Base-by-base conservation (phyloP, 2,113 vertebrate genomes). In the Mesocricetus auratus region DNA sequence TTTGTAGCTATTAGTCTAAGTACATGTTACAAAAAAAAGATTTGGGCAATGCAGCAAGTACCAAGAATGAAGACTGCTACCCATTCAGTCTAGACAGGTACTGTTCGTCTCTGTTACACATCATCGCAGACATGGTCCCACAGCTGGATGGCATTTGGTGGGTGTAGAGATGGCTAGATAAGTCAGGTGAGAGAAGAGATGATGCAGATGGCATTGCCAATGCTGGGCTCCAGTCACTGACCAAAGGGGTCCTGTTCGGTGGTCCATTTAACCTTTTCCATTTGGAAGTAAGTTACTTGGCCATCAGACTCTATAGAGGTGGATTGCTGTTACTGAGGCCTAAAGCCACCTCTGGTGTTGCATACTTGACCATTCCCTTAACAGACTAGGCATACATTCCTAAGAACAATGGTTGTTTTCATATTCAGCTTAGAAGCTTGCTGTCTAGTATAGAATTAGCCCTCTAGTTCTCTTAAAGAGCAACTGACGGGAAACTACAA, bases 241-340 rank as follows among this genome's bases (percentile, higher is more conserved):
- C 19, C 64, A 50, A 22, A 42, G 11, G 10, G 31, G 21, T 75
- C 66, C 58, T 53, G 10, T 39, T 56, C 86, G 77, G 56, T 77
- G 86, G 87, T 74, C 94, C 86, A 82, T 81, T 79, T 36, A 73
- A 24, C n/a, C 39, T 85, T 75, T 77, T 45, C 77, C 15, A 68
- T 24, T 24, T 0, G 0, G 39, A 96, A 93, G 71, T 88, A 69
- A 78, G 47, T 56, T n/a, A 58, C 88, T 95, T 96, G 69, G 17
- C 81, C 91, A 79, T 91, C 93, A 90, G 53, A 83, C 71, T 39
- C 68, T 93, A 19, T 50, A 94, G 53, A 90, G 79, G 69, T 86
- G 86, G 42, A 56, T 94, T 89, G 83, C 10, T 62, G 0, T n/a
- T 31, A 69, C 58, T 71, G 4, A 64, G 33, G 21, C 69, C 16